These are phyloP conservation scores for Oreortyx pictus DNA, from an alignment of 2,797 vertebrate genomes.

Conservation along the genomic window DNA sequence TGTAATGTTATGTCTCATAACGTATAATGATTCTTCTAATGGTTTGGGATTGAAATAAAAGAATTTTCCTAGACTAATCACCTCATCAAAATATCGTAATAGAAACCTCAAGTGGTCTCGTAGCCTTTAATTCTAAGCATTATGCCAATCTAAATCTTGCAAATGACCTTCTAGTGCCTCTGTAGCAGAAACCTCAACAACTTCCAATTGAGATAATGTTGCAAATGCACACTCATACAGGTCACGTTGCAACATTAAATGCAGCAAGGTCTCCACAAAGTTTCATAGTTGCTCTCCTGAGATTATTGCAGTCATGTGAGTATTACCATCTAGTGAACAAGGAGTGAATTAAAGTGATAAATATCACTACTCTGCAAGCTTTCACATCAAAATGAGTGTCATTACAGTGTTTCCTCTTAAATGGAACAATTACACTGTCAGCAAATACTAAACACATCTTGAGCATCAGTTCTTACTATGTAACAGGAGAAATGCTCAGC, in stretches of 20 bases:
- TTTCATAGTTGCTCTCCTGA: background rate
- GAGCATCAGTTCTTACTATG: background rate
- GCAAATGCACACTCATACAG: background rate
- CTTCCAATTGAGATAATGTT: background rate
- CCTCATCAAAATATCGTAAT: slow-evolving; percentile 5
- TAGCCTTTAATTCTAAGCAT: background rate
- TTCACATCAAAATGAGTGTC: background rate
- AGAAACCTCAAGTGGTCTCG: slow-evolving; percentile 8
- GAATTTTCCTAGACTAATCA: slow-evolving; percentile 29
- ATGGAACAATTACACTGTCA: background rate
- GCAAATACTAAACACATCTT: background rate
- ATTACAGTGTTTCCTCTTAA: background rate
- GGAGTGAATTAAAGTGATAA: background rate
- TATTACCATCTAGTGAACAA: fast-evolving
- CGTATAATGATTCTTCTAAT: slow-evolving; percentile 3
- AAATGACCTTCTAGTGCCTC: background rate
- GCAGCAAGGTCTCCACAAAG: background rate
- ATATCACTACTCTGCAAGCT: background rate
- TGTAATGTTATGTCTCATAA: background rate
- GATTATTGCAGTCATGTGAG: fast-evolving
- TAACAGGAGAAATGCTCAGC: background rate
- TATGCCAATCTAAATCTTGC: background rate
- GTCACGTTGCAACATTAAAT: background rate
- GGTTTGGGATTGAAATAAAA: slow-evolving; percentile 7
- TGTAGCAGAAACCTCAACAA: background rate